phyloP scores from a whole-genome alignment of 2,797 vertebrate species.

The Ispidina picta region DNA sequence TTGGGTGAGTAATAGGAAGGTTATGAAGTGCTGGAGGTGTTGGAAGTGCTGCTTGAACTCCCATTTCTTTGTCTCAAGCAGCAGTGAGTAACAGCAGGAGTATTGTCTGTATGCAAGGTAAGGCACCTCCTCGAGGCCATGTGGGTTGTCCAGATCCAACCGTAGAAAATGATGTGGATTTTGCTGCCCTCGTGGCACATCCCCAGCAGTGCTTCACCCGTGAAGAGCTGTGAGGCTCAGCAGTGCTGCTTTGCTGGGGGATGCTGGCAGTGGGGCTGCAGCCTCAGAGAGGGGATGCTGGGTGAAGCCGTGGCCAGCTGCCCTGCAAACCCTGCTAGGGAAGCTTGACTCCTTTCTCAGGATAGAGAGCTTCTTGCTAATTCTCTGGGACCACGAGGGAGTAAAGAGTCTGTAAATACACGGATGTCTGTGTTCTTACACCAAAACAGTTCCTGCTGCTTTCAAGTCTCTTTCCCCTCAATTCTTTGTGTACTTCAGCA shows the following conservation, averaged over 20 bases:
- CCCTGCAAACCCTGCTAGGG: background rate
- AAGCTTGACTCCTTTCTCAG: background rate
- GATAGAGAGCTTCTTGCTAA: background rate
- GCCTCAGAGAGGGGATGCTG: rapidly evolving
- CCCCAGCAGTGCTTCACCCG: rapidly evolving
- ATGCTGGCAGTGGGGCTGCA: too few relatives aligned
- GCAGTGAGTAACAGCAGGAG: background rate
- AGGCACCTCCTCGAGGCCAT: too few relatives aligned
- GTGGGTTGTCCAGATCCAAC: background rate
- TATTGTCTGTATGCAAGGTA: background rate
- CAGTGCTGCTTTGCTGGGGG: background rate
- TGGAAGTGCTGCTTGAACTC: background rate
- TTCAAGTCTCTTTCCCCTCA: background rate
- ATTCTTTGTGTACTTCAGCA: conserved; percentile 7
- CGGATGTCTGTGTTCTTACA: background rate
- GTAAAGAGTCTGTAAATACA: background rate
- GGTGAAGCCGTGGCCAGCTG: background rate
- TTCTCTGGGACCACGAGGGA: background rate
- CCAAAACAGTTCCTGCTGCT: background rate
- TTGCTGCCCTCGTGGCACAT: rapidly evolving
- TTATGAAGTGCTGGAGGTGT: background rate
- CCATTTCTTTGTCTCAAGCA: background rate
- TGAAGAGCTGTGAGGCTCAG: rapidly evolving
- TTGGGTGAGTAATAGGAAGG: background rate
- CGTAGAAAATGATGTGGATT: background rate